These are phyloP conservation scores for Taenioides sp. DNA, from an alignment of 2,797 vertebrate genomes.

Conservation along the genomic window DNA sequence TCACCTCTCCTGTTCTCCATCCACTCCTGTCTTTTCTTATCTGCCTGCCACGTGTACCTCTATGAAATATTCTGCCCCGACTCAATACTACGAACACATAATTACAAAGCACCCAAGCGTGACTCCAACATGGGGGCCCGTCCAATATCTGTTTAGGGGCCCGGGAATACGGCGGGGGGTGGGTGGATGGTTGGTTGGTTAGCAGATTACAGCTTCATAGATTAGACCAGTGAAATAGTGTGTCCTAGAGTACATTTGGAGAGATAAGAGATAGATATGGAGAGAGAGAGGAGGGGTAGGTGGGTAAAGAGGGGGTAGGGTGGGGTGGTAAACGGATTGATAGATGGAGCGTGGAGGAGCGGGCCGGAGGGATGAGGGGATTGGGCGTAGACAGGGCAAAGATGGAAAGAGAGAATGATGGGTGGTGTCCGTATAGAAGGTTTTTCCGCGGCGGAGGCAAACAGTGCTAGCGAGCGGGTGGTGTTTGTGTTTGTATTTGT, in stretches of 20 bases:
- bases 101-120: constrained; percentile 67
- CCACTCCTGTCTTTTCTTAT: constrained; percentile 41
- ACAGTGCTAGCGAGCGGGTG: neutral
- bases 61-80: constrained; percentile 65
- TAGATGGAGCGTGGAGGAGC: constrained; percentile 40
- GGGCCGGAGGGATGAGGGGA: constrained; percentile 17
- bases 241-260: constrained; percentile 49
- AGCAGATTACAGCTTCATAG: constrained; percentile 62
- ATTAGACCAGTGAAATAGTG: constrained; percentile 20
- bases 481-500: too few relatives aligned
- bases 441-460: constrained; percentile 22
- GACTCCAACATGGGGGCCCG: constrained; percentile 57
- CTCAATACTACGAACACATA: constrained; percentile 60
- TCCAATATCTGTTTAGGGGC: constrained; percentile 57
- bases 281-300: neutral
- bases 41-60: constrained; percentile 42
- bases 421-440: constrained; percentile 30
- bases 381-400: constrained; percentile 29
- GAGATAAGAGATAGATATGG: constrained; percentile 36
- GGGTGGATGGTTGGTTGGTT: neutral
- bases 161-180: neutral
- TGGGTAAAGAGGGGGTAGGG: constrained; percentile 4
- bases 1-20: constrained; percentile 17
- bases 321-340: constrained; percentile 56
- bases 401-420: constrained; percentile 50